Percentiles rank a stretch among this genome's conserved stretches.
Evolutionary conservation across 2,113 vertebrate genomes (phyloP).

Genomic region (Leucopsar rothschildi): DNA sequence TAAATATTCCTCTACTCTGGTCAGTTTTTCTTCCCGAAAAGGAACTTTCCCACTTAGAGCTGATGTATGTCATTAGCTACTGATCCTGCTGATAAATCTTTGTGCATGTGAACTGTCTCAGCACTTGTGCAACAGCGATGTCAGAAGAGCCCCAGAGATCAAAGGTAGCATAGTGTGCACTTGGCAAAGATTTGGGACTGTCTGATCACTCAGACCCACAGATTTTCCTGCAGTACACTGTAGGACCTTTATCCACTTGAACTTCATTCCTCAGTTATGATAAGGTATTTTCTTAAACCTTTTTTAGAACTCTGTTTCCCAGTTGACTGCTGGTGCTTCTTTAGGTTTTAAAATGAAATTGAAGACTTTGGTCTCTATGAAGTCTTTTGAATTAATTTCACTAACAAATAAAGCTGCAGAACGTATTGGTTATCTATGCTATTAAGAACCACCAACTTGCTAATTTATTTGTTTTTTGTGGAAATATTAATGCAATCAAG

Average conservation of each 20-base stretch:
- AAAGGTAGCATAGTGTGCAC: background rate
- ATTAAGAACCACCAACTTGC: background rate
- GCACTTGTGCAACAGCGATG: background rate
- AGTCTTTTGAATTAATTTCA: background rate
- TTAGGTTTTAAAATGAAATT: background rate
- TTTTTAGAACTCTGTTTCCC: background rate
- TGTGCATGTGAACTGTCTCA: rapidly evolving
- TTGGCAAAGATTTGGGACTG: background rate
- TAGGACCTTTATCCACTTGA: background rate
- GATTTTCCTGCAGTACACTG: background rate
- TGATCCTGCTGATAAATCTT: rapidly evolving
- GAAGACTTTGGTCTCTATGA: background rate
- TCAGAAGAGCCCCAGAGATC: background rate
- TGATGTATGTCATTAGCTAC: background rate
- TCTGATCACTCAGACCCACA: background rate
- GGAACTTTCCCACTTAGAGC: background rate
- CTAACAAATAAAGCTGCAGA: background rate
- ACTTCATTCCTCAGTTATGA: background rate
- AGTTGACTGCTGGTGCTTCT: background rate
- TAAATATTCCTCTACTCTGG: background rate
- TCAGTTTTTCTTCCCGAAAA: background rate
- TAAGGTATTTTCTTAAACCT: background rate
- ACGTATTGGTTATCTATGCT: background rate
- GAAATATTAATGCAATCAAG: background rate
- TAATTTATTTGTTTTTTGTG: background rate